Evolutionary conservation across 2,113 vertebrate genomes (phyloP), one percentile per base, ranked within the genome.

Genomic region (Rhea americana): DNA sequence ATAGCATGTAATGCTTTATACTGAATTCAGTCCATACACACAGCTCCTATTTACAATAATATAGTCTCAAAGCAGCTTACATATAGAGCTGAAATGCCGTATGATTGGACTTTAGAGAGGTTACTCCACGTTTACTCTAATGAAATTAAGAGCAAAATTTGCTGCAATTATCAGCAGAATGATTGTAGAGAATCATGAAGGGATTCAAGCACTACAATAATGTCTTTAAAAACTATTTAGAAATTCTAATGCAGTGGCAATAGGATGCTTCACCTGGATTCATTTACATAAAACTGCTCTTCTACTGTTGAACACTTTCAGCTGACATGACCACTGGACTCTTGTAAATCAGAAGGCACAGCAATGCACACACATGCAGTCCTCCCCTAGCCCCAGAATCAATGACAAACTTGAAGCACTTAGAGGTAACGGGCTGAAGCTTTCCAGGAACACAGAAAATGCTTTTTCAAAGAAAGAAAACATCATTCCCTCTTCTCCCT

Each of bases 341-440:
- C 66, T 55, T 45, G 21, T 53, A 68, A 37, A 39, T 3, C 30
- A 6, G 41, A 71, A 55, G 25, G 45, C 62, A 43, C 39, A 37
- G 32, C 22, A 2, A 1, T 0, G 8, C 11, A 28, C 32, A 16
- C 2, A 18, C 19, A 28, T 0, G 0, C 19, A 9, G 16, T 2
- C 13, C 39, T 82, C 35, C 50, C 58, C 25, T 0, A 0, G 58
- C 47, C 53, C 50, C 2, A 21, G 13, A 59, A 7, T 55, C 77
- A 61, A 19, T 5, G 1, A 11, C 19, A 28, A 59, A 25, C 25
- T 3, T 58, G 16, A 26, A 2, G 13, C 30, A 41, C 5, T 61
- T 30, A 59, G 62, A 70, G 19, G 35, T 76, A 78, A 61, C 5
- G 5, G 21, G 39, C 18, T 73, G 32, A 91, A 87, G 39, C 7